Evolutionary conservation across 2,797 vertebrate species (phyloP).

Genomic region (Anableps anableps): DNA sequence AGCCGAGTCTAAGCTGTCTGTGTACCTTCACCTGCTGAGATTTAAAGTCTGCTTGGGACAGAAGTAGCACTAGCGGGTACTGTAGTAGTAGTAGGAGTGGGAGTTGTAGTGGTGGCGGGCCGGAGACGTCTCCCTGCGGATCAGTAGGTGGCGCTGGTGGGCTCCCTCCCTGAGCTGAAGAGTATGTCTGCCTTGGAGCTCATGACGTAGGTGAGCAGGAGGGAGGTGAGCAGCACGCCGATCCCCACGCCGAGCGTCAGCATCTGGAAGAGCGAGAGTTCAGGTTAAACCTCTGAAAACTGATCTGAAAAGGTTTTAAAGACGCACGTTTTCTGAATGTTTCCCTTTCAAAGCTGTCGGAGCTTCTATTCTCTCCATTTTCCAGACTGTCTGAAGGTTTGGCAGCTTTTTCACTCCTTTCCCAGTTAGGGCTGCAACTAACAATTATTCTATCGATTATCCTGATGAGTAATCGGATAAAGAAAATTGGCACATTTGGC

Average conservation of each 20-base stretch:
- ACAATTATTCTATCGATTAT: no score
- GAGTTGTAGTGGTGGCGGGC: slow-evolving; percentile 52
- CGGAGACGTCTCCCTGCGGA: slow-evolving; percentile 10
- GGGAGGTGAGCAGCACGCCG: slow-evolving; percentile 83
- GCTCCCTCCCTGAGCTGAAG: slow-evolving; percentile 84
- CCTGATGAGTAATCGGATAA: no score
- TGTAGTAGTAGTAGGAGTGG: slow-evolving; percentile 29
- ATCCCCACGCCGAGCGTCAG: slow-evolving; percentile 89
- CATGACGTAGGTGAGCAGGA: slow-evolving; percentile 88
- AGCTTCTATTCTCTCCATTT: no score
- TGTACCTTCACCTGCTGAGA: slow-evolving; percentile 57
- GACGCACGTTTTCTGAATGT: no score
- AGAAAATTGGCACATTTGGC: no score
- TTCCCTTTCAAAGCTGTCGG: no score
- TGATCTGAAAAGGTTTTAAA: no score
- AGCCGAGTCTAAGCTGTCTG: slow-evolving; percentile 36
- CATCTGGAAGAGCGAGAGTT: slow-evolving; percentile 74
- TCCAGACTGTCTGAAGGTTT: no score
- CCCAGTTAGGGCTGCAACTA: no score
- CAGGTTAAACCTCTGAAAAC: not conserved
- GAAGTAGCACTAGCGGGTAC: slow-evolving; percentile 37
- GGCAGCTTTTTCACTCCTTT: no score
- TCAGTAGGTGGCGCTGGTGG: slow-evolving; percentile 88
- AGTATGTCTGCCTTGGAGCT: slow-evolving; percentile 92
- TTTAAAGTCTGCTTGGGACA: slow-evolving; percentile 48